A percentile compares a stretch with the other conserved stretches of the same genome.
phyloP scores from a whole-genome alignment of 1,140 invertebrate species.

The Drosophila novamexicana region DNA sequence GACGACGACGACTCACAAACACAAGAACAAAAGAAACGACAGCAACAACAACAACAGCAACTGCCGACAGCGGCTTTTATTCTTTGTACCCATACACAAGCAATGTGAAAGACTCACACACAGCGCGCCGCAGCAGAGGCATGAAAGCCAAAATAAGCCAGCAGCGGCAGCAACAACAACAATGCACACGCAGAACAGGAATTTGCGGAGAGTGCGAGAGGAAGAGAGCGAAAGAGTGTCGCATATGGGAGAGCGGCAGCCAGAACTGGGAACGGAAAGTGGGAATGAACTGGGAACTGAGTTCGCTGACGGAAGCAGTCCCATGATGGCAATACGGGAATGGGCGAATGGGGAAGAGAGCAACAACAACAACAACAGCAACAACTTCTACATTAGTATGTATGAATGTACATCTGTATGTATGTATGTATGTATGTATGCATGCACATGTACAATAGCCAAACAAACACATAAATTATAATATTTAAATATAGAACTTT shows the following conservation, averaged over 20 bases:
- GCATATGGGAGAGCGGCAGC: constrained; percentile 16
- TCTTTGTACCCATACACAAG: constrained; percentile 47
- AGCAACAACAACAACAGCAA: constrained; percentile 47
- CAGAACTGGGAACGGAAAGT: constrained; percentile 50
- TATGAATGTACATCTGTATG: constrained; percentile 5
- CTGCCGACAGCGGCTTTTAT: constrained; percentile 50
- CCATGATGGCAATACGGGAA: constrained; percentile 22
- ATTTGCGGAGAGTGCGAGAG: constrained; percentile 44
- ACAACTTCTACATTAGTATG: constrained; percentile 14
- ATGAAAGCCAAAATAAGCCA: constrained; percentile 80
- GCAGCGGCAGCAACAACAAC: constrained; percentile 21
- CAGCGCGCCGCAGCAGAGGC: constrained; percentile 40
- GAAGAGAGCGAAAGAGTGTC: constrained; percentile 1
- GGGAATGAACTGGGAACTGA: constrained; percentile 58
- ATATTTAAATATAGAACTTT: constrained; percentile 83
- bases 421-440: neutral
- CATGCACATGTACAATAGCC: constrained; percentile 58
- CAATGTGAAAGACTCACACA: constrained; percentile 26
- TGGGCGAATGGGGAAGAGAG: constrained; percentile 20
- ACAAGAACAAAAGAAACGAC: constrained; percentile 61
- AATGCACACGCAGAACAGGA: constrained; percentile 59
- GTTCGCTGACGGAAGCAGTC: constrained; percentile 54
- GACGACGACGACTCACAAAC: constrained; percentile 35
- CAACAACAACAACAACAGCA: constrained; percentile 31
- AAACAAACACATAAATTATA: constrained; percentile 82